Evolutionary conservation across 92 coral and sea anemone genomes (phyloP).

Genomic region (Palythoa caribaeorum): DNA sequence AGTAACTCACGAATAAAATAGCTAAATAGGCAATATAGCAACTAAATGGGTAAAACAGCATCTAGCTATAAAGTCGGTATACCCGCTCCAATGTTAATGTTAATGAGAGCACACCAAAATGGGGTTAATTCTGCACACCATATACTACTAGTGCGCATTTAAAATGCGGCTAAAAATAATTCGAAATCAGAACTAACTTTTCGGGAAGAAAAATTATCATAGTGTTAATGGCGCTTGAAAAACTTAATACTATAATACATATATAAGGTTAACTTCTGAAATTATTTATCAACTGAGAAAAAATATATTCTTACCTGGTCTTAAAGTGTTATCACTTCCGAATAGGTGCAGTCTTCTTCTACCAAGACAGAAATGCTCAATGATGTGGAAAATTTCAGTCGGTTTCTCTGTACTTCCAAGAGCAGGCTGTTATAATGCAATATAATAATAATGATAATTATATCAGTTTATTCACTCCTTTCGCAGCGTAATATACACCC

Average conservation of each 20-base stretch:
- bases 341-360: constrained; percentile 95
- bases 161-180: no score
- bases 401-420: constrained; percentile 95
- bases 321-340: constrained; percentile 88
- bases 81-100: neutral
- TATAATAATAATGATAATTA: neutral
- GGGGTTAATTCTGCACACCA: neutral
- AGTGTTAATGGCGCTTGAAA: neutral
- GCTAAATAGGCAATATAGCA: neutral
- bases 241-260: neutral
- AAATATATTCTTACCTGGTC: constrained; percentile 80
- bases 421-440: constrained; percentile 70
- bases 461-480: neutral
- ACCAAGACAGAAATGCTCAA: constrained; percentile 97
- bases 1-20: no score
- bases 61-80: neutral
- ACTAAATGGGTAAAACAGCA: neutral
- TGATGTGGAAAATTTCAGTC: constrained; percentile 94
- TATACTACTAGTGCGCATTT: neutral
- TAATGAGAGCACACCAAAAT: neutral
- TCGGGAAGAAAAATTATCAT: no score
- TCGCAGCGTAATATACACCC: no score
- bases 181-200: no score
- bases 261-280: no score
- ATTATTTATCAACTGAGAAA: no score